Evolutionary conservation across 2,113 vertebrate genomes (phyloP).

Genomic region (Bos javanicus): DNA sequence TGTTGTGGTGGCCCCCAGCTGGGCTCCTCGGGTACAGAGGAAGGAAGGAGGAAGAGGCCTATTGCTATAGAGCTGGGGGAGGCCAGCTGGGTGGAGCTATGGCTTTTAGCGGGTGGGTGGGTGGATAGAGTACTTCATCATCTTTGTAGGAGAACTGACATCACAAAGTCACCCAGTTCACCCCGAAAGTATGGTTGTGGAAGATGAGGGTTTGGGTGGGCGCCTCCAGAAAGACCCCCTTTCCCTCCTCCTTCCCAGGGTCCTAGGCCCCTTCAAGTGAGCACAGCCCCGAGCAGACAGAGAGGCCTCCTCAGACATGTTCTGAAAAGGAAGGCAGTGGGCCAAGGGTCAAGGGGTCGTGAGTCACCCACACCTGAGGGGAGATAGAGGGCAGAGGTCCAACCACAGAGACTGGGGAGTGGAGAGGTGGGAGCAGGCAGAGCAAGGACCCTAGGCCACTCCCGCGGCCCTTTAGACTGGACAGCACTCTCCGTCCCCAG

Average conservation of each 20-base stretch:
- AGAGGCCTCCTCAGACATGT: not conserved
- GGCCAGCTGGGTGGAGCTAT: constrained; percentile 19
- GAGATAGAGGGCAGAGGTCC: not conserved
- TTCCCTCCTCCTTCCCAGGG: not conserved
- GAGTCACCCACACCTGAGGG: not conserved
- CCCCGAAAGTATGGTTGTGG: constrained; percentile 30
- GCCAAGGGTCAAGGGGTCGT: not conserved
- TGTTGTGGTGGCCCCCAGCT: not conserved
- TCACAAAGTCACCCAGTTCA: constrained; percentile 49
- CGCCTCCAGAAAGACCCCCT: not conserved
- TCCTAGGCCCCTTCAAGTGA: not conserved
- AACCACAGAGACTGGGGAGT: not conserved
- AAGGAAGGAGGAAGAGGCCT: constrained; percentile 18
- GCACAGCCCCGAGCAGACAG: not conserved
- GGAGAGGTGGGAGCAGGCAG: not conserved
- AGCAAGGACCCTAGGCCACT: not conserved
- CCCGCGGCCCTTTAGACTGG: not conserved
- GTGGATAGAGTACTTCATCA: not conserved
- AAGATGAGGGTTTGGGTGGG: not conserved
- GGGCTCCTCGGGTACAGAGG: not conserved
- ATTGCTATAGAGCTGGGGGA: constrained; percentile 55
- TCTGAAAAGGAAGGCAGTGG: not conserved
- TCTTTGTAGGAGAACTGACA: not conserved
- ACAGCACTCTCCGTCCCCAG: not conserved
- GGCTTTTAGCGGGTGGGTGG: constrained; percentile 56